phyloP scores from a whole-genome alignment of 2,113 vertebrate species.

The Lepisosteus oculatus region DNA sequence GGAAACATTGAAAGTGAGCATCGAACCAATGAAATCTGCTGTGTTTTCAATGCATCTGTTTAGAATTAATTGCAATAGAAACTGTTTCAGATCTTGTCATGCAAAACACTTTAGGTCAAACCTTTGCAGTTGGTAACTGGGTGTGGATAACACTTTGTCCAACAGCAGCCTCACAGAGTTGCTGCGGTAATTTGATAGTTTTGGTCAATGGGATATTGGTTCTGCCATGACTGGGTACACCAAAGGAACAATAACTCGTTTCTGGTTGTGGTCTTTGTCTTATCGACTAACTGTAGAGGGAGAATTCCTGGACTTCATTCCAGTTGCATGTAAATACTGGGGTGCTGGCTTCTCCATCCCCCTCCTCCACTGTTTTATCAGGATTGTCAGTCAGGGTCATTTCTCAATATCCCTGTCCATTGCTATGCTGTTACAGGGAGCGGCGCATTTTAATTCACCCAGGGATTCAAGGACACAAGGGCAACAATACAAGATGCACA shows the following conservation, averaged over 20 bases:
- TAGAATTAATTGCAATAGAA: not conserved
- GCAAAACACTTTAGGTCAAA: not conserved
- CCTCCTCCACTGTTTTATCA: not conserved
- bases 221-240: no score
- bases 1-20: no score
- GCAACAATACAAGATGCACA: no score
- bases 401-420: slow-evolving; percentile 18
- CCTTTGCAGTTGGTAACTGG: not conserved
- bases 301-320: no score
- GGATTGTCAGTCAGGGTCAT: slow-evolving; percentile 5
- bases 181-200: no score
- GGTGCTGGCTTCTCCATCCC: not conserved
- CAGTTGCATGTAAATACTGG: no score
- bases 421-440: slow-evolving; percentile 5
- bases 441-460: slow-evolving; percentile 18
- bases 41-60: no score
- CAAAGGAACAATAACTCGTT: no score
- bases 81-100: not conserved
- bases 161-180: not conserved
- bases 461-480: slow-evolving; percentile 12
- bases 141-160: not conserved
- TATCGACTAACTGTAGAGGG: not conserved
- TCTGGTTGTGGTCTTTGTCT: not conserved
- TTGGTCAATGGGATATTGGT: no score
- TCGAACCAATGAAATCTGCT: no score